Conservation (phyloP, 2,888 invertebrate genomes). For the Limnephilus auricula region DNA sequence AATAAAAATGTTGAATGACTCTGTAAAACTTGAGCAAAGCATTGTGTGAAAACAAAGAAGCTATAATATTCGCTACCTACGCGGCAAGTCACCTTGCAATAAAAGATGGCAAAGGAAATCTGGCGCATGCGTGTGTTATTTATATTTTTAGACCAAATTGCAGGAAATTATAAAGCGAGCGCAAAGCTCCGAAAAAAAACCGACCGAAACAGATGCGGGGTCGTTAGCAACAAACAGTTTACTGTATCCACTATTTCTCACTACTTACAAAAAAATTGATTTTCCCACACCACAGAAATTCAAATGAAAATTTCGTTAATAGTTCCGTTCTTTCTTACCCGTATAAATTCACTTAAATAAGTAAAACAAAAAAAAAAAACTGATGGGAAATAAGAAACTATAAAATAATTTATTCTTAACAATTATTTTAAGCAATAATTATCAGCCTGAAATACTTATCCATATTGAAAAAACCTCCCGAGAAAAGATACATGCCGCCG, state of each 20-base stretch:
- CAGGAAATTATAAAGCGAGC: background rate
- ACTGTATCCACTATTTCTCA: background rate
- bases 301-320: background rate
- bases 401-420: too few relatives aligned
- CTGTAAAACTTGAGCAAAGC: background rate
- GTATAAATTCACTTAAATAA: background rate
- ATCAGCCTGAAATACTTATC: too few relatives aligned
- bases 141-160: background rate
- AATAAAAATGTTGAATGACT: background rate
- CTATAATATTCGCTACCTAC: background rate
- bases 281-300: background rate
- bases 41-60: background rate
- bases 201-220: background rate
- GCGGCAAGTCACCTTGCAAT: background rate
- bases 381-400: background rate
- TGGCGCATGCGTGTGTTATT: background rate
- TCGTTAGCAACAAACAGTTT: background rate
- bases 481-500: too few relatives aligned
- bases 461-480: too few relatives aligned
- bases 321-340: background rate
- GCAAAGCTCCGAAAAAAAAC: background rate
- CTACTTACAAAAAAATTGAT: background rate
- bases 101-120: background rate
- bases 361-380: background rate
- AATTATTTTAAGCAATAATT: too few relatives aligned